These are phyloP conservation scores for Zosterops japonicus DNA, from an alignment of 2,113 vertebrate species.

Conservation along the genomic window DNA sequence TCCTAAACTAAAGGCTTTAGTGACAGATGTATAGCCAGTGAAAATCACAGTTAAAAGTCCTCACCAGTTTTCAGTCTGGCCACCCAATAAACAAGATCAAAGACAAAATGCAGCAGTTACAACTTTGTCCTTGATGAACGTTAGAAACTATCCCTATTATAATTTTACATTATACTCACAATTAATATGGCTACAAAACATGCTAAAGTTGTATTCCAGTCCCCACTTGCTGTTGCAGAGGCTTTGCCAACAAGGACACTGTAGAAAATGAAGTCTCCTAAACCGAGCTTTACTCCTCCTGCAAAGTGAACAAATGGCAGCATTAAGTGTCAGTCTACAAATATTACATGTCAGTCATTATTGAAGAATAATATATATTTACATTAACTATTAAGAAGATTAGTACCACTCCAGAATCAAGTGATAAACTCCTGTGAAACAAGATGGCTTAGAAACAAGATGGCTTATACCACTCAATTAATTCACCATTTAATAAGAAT, in stretches of 20 bases:
- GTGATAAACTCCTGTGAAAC: neutral
- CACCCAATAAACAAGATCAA: neutral
- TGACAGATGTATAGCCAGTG: neutral
- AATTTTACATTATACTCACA: constrained; percentile 75
- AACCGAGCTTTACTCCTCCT: constrained; percentile 96
- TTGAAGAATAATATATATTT: neutral
- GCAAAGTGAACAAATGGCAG: constrained; percentile 43
- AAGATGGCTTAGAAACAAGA: neutral
- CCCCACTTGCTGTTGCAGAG: constrained; percentile 94
- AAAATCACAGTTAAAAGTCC: neutral
- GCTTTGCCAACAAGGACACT: constrained; percentile 98
- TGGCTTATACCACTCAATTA: neutral
- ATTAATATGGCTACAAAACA: constrained; percentile 99
- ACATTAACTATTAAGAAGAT: neutral
- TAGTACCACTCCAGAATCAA: neutral
- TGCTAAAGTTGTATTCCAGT: constrained; percentile 98
- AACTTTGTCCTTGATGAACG: neutral
- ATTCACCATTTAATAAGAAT: neutral
- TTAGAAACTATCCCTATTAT: neutral
- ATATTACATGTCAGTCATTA: neutral
- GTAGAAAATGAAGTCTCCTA: constrained; percentile 99
- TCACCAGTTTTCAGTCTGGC: neutral
- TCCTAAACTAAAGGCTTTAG: neutral
- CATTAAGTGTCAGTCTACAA: neutral
- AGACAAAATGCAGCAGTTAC: neutral